phyloP scores from a whole-genome alignment of 2,888 invertebrate genomes.

The Gastrophysa polygoni region DNA sequence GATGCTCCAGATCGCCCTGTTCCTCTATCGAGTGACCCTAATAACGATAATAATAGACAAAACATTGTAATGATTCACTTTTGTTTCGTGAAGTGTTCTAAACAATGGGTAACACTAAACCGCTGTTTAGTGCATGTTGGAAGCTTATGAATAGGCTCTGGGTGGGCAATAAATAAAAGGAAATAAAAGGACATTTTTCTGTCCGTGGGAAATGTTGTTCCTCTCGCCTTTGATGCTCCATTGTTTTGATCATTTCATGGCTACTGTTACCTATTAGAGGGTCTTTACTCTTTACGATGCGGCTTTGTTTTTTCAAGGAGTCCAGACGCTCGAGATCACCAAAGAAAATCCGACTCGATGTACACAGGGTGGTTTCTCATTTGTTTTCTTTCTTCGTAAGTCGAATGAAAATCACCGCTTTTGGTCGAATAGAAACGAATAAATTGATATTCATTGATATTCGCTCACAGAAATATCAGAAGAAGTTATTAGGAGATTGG shows the following conservation, averaged over 20 bases:
- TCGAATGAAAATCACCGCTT: too few species aligned
- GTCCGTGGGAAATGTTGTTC: slow-evolving; percentile 49
- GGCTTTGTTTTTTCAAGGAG: slow-evolving; percentile 23
- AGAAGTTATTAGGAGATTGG: too few species aligned
- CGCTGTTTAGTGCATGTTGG: slow-evolving; percentile 52
- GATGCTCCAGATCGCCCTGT: neutral
- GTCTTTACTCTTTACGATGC: slow-evolving; percentile 17
- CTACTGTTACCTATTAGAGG: slow-evolving; percentile 29
- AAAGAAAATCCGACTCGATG: too few species aligned
- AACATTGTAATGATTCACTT: slow-evolving; percentile 57
- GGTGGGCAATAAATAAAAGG: slow-evolving; percentile 43
- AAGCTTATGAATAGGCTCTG: neutral
- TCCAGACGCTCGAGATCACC: slow-evolving; percentile 6
- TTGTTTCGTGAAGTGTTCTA: slow-evolving; percentile 57
- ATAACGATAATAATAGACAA: slow-evolving; percentile 30
- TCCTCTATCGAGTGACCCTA: slow-evolving; percentile 21
- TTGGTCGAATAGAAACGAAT: too few species aligned
- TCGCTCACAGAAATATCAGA: too few species aligned
- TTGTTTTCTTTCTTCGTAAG: too few species aligned
- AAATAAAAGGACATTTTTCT: slow-evolving; percentile 42
- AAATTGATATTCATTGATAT: too few species aligned
- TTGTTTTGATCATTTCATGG: slow-evolving; percentile 50
- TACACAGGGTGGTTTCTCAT: too few species aligned
- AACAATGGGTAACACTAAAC: slow-evolving; percentile 59
- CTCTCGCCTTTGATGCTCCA: slow-evolving; percentile 37